Evolutionary conservation across 64 coral and sea anemone species (phyloP).

Genomic region (Dendronephthya gigantea): DNA sequence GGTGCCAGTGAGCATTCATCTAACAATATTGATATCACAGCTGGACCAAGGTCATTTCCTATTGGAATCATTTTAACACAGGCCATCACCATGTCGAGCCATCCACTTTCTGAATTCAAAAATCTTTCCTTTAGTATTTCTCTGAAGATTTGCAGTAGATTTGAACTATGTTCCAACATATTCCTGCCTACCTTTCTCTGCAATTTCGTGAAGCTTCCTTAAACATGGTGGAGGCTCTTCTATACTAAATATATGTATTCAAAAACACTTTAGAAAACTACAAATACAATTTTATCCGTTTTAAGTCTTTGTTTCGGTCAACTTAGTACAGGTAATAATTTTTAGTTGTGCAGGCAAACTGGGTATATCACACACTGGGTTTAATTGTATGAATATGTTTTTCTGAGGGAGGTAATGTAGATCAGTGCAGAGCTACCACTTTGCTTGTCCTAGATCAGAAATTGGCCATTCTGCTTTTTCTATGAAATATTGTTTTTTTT

Average conservation of each 20-base stretch:
- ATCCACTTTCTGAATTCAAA: constrained; percentile 62
- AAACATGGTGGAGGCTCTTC: background rate
- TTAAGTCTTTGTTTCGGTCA: no score
- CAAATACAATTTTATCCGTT: no score
- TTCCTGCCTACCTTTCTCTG: background rate
- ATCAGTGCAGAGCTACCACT: no score
- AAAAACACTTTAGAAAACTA: background rate
- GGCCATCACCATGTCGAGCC: constrained; percentile 83
- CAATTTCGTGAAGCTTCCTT: background rate
- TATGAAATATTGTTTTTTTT: no score
- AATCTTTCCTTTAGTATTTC: background rate
- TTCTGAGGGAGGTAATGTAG: no score
- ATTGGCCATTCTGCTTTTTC: no score
- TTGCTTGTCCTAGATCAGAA: no score
- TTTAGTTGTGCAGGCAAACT: no score
- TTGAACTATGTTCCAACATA: background rate
- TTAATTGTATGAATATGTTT: no score
- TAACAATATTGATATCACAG: constrained; percentile 74
- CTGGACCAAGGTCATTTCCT: constrained; percentile 74
- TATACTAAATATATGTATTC: background rate
- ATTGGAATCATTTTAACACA: constrained; percentile 87
- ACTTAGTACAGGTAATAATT: no score
- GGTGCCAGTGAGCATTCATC: constrained; percentile 93
- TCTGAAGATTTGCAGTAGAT: no score
- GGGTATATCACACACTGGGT: no score